These are phyloP conservation scores for Cantharis lateralis DNA, from an alignment of 2,888 invertebrate species.

Conservation along the genomic window DNA sequence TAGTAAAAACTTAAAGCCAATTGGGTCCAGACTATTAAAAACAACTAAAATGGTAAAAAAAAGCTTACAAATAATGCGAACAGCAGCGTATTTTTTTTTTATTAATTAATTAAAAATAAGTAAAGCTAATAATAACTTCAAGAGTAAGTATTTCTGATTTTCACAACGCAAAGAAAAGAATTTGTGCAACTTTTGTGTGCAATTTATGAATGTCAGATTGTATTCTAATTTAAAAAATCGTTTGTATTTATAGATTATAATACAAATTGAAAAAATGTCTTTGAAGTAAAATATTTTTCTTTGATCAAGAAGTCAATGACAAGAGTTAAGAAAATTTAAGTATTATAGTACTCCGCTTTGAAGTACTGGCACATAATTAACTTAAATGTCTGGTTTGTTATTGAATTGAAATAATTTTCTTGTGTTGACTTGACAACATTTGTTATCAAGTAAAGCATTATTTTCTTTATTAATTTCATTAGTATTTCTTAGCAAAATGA, in stretches of 20 bases:
- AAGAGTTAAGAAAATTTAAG: neutral
- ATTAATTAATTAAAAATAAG: neutral
- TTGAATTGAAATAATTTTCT: conserved; percentile 4
- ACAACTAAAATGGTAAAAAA: neutral
- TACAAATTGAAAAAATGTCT: neutral
- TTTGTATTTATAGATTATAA: neutral
- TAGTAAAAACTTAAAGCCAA: neutral
- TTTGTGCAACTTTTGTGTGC: neutral
- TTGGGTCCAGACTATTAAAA: neutral
- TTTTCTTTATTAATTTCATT: neutral
- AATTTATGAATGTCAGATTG: neutral
- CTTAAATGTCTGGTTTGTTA: neutral
- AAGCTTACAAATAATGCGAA: neutral
- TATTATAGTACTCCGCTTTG: conserved; percentile 2
- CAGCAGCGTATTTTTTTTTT: neutral
- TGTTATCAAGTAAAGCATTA: neutral
- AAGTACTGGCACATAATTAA: conserved; percentile 16
- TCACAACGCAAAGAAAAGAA: neutral
- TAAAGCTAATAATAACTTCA: neutral
- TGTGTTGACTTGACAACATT: neutral
- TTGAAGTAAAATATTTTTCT: neutral
- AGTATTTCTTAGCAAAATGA: no score
- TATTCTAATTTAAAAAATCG: neutral
- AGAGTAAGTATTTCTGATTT: neutral
- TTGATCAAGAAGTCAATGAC: neutral